These are phyloP conservation scores for Capitulum mitella DNA, from an alignment of 2,888 invertebrate genomes.

Conservation along the genomic window DNA sequence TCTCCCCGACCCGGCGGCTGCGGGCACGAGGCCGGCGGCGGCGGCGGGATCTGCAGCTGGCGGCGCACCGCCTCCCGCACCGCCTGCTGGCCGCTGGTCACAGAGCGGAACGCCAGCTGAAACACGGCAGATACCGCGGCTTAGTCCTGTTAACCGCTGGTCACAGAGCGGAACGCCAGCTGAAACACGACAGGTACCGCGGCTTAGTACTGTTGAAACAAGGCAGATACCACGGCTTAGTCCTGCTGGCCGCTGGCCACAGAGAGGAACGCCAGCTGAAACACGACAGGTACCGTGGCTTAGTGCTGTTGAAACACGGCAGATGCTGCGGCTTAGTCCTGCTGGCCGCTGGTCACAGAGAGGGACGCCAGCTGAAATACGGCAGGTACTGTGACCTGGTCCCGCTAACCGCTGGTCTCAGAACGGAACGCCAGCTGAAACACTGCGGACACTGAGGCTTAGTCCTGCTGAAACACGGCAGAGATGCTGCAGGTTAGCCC, in stretches of 20 bases:
- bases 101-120: constrained; percentile 66
- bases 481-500: too few species aligned
- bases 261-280: constrained; percentile 64
- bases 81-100: constrained; percentile 58
- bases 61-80: constrained; percentile 65
- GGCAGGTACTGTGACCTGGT: too few species aligned
- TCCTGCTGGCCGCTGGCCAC: constrained; percentile 59
- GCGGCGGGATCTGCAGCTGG: constrained; percentile 49
- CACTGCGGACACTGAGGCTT: neutral
- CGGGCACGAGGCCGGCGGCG: constrained; percentile 20
- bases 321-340: neutral
- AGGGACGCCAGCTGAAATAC: neutral
- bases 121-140: constrained; percentile 28
- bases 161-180: constrained; percentile 66
- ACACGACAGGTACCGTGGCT: constrained; percentile 20
- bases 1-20: constrained; percentile 21
- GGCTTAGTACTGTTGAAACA: neutral
- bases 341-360: neutral
- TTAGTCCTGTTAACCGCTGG: constrained; percentile 50
- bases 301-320: neutral
- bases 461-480: neutral
- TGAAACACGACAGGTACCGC: neutral
- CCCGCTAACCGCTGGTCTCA: constrained; percentile 58
- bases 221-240: too few species aligned
- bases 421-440: constrained; percentile 64